Conservation (phyloP, 2,888 invertebrate genomes). For the Leucophora obtusa region DNA sequence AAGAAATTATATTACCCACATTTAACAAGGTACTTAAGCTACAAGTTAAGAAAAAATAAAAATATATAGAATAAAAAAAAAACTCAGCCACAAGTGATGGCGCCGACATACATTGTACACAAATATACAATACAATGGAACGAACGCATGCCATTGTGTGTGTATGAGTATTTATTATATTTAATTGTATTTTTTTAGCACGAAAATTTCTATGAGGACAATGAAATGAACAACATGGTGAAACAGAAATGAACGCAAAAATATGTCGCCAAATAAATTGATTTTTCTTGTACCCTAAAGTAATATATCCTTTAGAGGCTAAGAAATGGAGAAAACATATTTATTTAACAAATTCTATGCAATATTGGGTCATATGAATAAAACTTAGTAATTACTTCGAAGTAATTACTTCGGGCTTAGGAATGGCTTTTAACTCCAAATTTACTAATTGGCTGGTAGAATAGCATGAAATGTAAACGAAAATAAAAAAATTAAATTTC, state of each 20-base stretch:
- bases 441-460: too few relatives aligned
- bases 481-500: too few relatives aligned
- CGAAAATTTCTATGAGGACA: neutral
- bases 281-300: slow-evolving; percentile 53
- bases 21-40: slow-evolving; percentile 20
- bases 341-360: neutral
- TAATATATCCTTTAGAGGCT: neutral
- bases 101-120: slow-evolving; percentile 1
- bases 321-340: neutral
- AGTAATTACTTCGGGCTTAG: too few relatives aligned
- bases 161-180: neutral
- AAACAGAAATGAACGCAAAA: slow-evolving; percentile 24
- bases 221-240: neutral
- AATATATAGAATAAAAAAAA: neutral
- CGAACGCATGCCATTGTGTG: slow-evolving; percentile 9
- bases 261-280: slow-evolving; percentile 65
- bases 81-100: slow-evolving; percentile 31
- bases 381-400: too few relatives aligned
- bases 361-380: too few relatives aligned
- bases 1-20: slow-evolving; percentile 7
- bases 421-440: too few relatives aligned
- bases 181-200: slow-evolving; percentile 1
- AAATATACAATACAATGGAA: neutral
- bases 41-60: neutral
- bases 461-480: too few relatives aligned